These are phyloP conservation scores for Hestina assimilis DNA, from an alignment of 1,140 invertebrate genomes.

Conservation along the genomic window DNA sequence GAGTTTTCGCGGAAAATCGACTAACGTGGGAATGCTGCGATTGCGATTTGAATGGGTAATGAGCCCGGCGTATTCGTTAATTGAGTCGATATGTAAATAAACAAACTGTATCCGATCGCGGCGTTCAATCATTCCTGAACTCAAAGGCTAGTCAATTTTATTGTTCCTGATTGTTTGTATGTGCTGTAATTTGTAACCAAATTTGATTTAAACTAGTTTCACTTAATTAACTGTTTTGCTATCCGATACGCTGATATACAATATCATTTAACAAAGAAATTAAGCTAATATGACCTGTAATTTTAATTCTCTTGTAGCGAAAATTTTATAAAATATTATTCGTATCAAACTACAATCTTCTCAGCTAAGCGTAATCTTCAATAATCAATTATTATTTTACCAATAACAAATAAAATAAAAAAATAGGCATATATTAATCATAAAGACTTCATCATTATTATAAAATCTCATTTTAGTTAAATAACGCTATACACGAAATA, in stretches of 20 bases:
- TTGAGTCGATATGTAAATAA: conserved; percentile 71
- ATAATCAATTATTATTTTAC: too few species aligned
- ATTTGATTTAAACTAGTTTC: conserved; percentile 39
- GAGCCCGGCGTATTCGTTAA: conserved; percentile 61
- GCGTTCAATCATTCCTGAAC: conserved; percentile 52
- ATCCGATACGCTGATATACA: conserved; percentile 22
- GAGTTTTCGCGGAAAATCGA: conserved; percentile 57
- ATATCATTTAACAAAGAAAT: conserved; percentile 25
- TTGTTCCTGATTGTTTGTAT: conserved; percentile 46
- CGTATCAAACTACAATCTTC: too few species aligned
- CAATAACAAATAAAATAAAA: too few species aligned
- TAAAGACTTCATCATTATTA: background rate
- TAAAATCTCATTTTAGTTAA: background rate
- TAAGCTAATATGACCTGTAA: background rate
- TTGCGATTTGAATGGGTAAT: conserved; percentile 72
- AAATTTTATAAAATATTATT: too few species aligned
- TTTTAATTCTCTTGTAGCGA: background rate
- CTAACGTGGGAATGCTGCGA: conserved; percentile 59
- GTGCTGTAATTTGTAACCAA: conserved; percentile 44
- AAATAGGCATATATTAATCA: too few species aligned
- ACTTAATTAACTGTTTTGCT: conserved; percentile 29
- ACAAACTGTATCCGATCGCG: conserved; percentile 37
- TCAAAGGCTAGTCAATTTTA: conserved; percentile 56
- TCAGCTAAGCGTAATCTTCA: too few species aligned
- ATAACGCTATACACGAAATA: background rate